phyloP scores from a whole-genome alignment of 2,113 vertebrate species.

The Mungos mungo region DNA sequence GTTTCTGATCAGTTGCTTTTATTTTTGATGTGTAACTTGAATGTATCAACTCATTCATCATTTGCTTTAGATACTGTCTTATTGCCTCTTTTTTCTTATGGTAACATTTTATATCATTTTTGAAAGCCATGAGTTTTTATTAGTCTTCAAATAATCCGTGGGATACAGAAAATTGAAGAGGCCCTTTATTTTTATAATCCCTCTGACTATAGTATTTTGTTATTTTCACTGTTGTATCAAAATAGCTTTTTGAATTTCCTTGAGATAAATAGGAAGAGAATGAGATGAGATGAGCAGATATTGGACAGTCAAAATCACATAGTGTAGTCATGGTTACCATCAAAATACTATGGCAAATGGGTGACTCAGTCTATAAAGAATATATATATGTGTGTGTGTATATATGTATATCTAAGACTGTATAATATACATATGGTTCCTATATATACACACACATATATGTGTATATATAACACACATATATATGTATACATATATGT shows the following conservation, averaged over 20 bases:
- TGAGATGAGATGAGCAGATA: constrained; percentile 41
- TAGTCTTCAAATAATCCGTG: neutral
- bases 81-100: constrained; percentile 34
- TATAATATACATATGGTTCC: too few species aligned
- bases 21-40: constrained; percentile 24
- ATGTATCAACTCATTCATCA: constrained; percentile 22
- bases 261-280: constrained; percentile 37
- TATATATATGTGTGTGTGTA: neutral
- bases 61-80: constrained; percentile 6
- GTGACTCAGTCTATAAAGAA: neutral
- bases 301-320: constrained; percentile 21
- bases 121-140: constrained; percentile 55
- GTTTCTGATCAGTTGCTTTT: neutral
- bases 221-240: constrained; percentile 51
- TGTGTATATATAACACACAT: too few species aligned
- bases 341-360: constrained; percentile 11
- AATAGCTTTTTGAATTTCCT: constrained; percentile 61
- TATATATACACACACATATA: too few species aligned
- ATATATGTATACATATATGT: neutral
- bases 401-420: too few species aligned
- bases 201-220: constrained; percentile 63
- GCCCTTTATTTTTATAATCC: constrained; percentile 59
- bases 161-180: neutral
- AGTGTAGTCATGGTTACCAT: constrained; percentile 40
- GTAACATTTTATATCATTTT: constrained; percentile 46